A percentile compares a stretch with the other conserved stretches of the same genome.
Evolutionary conservation across 2,888 invertebrate species (phyloP).

Genomic region (Luperina testacea): DNA sequence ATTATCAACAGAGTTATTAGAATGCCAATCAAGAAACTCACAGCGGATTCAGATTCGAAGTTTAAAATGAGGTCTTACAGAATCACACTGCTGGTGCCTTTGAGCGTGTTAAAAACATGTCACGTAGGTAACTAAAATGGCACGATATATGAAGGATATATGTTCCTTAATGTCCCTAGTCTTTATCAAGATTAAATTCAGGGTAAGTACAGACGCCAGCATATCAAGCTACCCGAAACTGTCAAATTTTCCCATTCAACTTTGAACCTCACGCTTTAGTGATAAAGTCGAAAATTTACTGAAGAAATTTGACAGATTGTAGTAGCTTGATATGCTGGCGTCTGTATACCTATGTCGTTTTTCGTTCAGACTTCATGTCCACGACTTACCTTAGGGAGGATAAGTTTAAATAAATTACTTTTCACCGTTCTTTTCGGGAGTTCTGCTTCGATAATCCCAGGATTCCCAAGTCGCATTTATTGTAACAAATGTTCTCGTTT

Average conservation of each 20-base stretch:
- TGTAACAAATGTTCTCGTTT: background rate
- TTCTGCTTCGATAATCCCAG: constrained; percentile 6
- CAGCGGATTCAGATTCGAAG: too few species aligned
- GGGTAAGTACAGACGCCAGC: background rate
- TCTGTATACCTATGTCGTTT: constrained; percentile 37
- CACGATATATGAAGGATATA: constrained; percentile 16
- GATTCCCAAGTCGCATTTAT: background rate
- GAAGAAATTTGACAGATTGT: too few species aligned
- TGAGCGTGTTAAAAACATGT: background rate
- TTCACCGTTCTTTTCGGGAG: constrained; percentile 22
- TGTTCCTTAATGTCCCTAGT: constrained; percentile 36
- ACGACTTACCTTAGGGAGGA: constrained; percentile 24
- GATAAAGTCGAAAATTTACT: too few species aligned
- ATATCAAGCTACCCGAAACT: too few species aligned
- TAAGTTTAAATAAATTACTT: constrained; percentile 34
- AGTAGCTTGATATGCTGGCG: too few species aligned
- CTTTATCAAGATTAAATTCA: constrained; percentile 57
- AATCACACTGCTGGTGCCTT: background rate
- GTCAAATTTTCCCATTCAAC: too few species aligned
- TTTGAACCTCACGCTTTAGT: too few species aligned
- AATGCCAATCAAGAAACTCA: too few species aligned
- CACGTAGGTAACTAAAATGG: constrained; percentile 21
- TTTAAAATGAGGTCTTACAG: too few species aligned
- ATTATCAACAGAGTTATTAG: too few species aligned
- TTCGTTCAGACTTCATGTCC: constrained; percentile 36